Evolutionary conservation across 2,797 vertebrate genomes (phyloP).

Genomic region (Cottoperca gobio): DNA sequence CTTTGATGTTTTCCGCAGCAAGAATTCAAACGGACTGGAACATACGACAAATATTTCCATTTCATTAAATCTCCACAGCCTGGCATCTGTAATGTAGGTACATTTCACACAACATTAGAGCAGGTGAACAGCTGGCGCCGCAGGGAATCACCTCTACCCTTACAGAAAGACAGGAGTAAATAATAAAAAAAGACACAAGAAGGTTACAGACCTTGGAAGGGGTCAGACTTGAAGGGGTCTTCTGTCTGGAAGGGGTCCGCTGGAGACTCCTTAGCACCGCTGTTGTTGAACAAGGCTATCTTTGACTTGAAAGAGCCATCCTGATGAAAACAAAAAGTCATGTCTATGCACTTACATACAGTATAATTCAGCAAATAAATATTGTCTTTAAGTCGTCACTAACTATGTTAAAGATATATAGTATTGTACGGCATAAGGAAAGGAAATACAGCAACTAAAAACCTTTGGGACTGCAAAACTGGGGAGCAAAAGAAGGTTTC

Average conservation of each 20-base stretch:
- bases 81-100: not conserved
- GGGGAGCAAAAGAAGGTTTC: not conserved
- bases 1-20: conserved; percentile 15
- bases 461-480: not conserved
- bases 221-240: conserved; percentile 95
- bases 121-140: not conserved
- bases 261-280: conserved; percentile 78
- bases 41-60: conserved; percentile 13
- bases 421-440: not conserved
- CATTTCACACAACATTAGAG: not conserved
- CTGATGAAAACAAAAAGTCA: conserved; percentile 68
- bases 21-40: conserved; percentile 11
- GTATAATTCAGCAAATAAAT: not conserved
- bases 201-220: conserved; percentile 89
- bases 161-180: not conserved
- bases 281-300: conserved; percentile 90
- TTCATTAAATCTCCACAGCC: conserved; percentile 6
- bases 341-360: not conserved
- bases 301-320: conserved; percentile 92
- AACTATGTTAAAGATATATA: not conserved
- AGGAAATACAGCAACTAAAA: not conserved
- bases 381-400: not conserved
- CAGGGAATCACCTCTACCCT: not conserved
- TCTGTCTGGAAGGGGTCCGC: conserved; percentile 94
- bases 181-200: conserved; percentile 2